These are phyloP conservation scores for Gymnopithys bicolor DNA, from an alignment of 2,797 vertebrate species.

Conservation along the genomic window DNA sequence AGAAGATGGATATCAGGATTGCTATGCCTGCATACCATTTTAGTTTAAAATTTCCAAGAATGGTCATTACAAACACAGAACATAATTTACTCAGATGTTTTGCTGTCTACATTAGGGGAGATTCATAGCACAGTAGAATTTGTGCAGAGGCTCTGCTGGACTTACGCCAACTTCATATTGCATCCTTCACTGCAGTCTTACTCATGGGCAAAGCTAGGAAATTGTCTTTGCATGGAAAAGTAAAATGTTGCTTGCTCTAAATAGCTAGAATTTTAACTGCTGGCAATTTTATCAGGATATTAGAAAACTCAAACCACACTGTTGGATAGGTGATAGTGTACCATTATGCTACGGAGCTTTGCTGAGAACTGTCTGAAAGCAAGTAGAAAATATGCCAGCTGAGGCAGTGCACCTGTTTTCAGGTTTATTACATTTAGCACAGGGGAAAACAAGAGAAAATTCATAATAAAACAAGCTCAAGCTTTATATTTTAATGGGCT, in stretches of 20 bases:
- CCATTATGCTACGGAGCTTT: neutral
- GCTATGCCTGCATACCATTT: neutral
- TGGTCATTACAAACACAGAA: neutral
- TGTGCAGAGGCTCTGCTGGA: neutral
- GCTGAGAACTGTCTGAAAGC: neutral
- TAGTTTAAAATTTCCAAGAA: neutral
- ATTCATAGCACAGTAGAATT: neutral
- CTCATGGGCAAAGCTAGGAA: neutral
- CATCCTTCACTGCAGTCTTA: neutral
- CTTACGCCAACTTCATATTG: neutral
- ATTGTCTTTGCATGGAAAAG: neutral
- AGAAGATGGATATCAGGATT: neutral
- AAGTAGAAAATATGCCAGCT: neutral
- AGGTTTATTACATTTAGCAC: constrained; percentile 27
- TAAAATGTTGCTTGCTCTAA: neutral
- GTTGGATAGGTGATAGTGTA: neutral
- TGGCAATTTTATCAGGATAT: constrained; percentile 14
- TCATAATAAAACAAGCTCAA: constrained; percentile 16
- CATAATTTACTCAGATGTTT: neutral
- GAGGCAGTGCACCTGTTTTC: constrained; percentile 40
- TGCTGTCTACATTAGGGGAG: neutral
- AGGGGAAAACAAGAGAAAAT: constrained; percentile 21
- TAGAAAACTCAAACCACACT: neutral
- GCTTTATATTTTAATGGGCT: constrained; percentile 32
- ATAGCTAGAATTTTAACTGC: neutral